Percentiles rank a stretch among this genome's conserved stretches.
Evolutionary conservation across 2,888 invertebrate species (phyloP).

Genomic region (Watsonalla binaria): DNA sequence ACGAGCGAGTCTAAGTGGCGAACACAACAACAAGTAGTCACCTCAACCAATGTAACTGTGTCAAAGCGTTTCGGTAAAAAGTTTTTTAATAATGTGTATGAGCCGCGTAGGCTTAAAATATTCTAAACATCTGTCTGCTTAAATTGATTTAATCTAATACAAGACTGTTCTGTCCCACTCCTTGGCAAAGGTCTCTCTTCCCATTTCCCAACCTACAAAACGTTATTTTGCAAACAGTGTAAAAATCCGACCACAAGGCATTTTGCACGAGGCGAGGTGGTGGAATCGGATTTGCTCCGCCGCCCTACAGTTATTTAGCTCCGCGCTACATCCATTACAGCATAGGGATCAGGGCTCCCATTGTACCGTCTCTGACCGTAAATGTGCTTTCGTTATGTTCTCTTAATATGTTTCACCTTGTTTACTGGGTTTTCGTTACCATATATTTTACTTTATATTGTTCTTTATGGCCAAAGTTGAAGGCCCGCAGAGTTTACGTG

Average conservation of each 20-base stretch:
- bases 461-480: constrained; percentile 12
- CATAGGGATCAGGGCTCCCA: constrained; percentile 41
- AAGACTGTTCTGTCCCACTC: too few relatives aligned
- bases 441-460: constrained; percentile 42
- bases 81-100: too few relatives aligned
- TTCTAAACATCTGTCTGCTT: too few relatives aligned
- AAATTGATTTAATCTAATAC: too few relatives aligned
- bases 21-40: too few relatives aligned
- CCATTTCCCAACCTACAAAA: not conserved
- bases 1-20: too few relatives aligned
- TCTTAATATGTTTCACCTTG: constrained; percentile 49
- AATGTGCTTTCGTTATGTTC: constrained; percentile 53
- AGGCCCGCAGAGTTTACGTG: too few relatives aligned
- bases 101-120: too few relatives aligned
- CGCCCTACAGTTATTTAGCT: constrained; percentile 51
- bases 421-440: constrained; percentile 38
- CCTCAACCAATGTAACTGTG: too few relatives aligned
- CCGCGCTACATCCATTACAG: constrained; percentile 49
- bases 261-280: constrained; percentile 11
- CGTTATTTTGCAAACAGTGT: constrained; percentile 9
- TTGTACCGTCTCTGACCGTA: constrained; percentile 39
- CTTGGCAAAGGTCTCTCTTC: too few relatives aligned
- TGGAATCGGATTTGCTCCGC: constrained; percentile 42
- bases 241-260: constrained; percentile 10
- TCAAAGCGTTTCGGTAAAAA: too few relatives aligned